phyloP scores from a whole-genome alignment of 2,797 vertebrate species.

The Brotula barbata region DNA sequence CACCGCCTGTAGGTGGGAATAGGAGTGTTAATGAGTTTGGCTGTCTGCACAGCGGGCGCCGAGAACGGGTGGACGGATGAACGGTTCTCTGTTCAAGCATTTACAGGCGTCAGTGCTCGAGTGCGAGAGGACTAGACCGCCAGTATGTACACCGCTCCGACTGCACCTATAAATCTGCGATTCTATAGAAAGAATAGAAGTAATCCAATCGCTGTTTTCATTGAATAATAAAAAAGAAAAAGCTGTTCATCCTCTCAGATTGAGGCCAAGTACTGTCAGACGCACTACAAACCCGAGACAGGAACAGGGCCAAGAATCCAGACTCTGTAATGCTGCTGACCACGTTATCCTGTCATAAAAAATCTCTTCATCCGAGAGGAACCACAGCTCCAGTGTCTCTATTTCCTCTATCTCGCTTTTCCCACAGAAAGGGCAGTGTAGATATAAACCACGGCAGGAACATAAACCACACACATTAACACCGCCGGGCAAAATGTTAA shows the following conservation, averaged over 20 bases:
- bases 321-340: neutral
- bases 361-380: neutral
- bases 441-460: neutral
- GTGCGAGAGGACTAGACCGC: neutral
- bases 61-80: too few species aligned
- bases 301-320: too few species aligned
- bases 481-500: neutral
- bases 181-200: constrained; percentile 4
- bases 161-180: constrained; percentile 13
- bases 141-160: too few species aligned
- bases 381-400: neutral
- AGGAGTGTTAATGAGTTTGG: too few species aligned
- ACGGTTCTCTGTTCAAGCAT: neutral
- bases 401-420: neutral
- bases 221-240: too few species aligned
- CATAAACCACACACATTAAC: neutral
- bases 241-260: too few species aligned
- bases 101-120: constrained; percentile 6
- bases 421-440: neutral
- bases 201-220: too few species aligned
- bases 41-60: too few species aligned
- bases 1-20: too few species aligned
- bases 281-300: too few species aligned
- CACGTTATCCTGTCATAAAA: neutral
- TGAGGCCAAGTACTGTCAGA: too few species aligned